Percentiles rank a stretch among this genome's conserved stretches.
phyloP scores from a whole-genome alignment of 1,140 invertebrate species.

The Octopus sinensis region DNA sequence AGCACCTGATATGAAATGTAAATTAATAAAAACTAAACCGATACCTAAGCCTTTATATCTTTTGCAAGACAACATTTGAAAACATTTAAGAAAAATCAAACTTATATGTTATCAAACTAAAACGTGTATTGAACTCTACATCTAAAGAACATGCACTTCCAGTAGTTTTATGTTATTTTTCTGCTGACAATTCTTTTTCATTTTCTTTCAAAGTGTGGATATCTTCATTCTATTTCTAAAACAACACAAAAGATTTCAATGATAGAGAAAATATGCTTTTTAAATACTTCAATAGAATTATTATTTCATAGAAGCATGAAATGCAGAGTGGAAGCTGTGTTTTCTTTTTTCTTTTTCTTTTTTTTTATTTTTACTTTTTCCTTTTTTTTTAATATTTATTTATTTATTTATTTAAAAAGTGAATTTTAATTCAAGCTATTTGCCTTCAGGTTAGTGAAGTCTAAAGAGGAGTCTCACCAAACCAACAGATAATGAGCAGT shows the following conservation, averaged over 20 bases:
- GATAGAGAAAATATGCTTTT: neutral
- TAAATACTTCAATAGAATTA: neutral
- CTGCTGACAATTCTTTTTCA: neutral
- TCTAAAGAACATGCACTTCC: no score
- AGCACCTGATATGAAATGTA: no score
- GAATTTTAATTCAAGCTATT: slow-evolving; percentile 9
- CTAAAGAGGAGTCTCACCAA: neutral
- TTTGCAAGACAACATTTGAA: no score
- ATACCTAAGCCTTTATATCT: no score
- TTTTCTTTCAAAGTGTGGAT: neutral
- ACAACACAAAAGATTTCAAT: neutral
- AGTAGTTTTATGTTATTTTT: neutral
- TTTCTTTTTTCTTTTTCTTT: no score
- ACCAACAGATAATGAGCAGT: neutral
- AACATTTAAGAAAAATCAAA: no score
- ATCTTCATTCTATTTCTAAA: slow-evolving; percentile 11
- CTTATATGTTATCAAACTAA: no score
- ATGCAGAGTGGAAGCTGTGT: neutral
- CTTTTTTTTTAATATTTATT: no score
- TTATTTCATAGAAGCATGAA: neutral
- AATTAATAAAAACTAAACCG: no score
- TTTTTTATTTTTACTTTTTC: no score
- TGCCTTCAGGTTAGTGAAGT: neutral
- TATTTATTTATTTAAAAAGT: neutral
- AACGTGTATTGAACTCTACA: no score